Base-by-base conservation (phyloP, 2,888 invertebrate species). In the Anthoptus insignis region DNA sequence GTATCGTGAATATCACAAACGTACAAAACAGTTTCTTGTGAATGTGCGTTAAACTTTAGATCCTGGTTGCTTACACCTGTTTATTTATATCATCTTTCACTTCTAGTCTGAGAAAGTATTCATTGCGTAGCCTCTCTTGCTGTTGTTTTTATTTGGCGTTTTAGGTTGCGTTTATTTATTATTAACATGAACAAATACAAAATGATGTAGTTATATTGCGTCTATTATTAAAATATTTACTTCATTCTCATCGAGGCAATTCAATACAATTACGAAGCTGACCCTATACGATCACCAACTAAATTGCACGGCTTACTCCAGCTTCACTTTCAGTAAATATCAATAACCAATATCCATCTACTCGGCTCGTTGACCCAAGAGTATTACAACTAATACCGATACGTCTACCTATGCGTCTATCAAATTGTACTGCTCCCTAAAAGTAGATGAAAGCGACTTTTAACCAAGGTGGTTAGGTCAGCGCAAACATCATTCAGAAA, bases 381-480 rank as follows among this genome's bases (percentile, higher is more conserved):
- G 47, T 53, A 34, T 45, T 42, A 21, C 32, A 60, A 60, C 52
- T 29, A 22, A 60, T 53, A 60, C 32, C 42, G 21, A 42, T 47
- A n/a, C 13, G 52, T 42, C 34, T 54, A 47, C 24, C 42, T 65
- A 70, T 61, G 65, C 50, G 65, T 63, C 68, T 69, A 70, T 70
- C 49, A 70, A 67, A 68, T 72, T 73, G 72, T 73, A 70, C 72
- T 53, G 56, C 60, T 64, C 64, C 61, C 61, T 65, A 60, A 67
- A 67, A 70, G 60, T 69, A 49, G 54, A 53, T 67, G 58, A 68
- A 66, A 66, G 70, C 68, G 70, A 70, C 70, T 67, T 47, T 11
- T 53, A 64, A 61, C 67, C 65, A 56, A 65, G 64, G 70, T 67
- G 65, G 71, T 70, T 69, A 69, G 68, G 67, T 70, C 68, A 66